Evolutionary conservation across 2,888 invertebrate genomes (phyloP).

Genomic region (Seira ritae): DNA sequence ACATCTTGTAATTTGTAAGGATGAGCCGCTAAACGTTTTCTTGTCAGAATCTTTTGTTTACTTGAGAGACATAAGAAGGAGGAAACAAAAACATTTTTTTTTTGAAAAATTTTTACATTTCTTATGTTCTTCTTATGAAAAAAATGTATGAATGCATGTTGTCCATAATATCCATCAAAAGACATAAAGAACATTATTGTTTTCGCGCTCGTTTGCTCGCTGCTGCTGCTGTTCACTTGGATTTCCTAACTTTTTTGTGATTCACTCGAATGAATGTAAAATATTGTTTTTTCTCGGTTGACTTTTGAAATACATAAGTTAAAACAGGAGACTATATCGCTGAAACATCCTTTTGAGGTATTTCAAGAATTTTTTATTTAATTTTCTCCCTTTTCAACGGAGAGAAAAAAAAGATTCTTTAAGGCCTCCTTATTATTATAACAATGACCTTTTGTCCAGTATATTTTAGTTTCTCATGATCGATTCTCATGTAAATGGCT

Average conservation of each 20-base stretch:
- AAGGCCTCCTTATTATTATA: slow-evolving; percentile 22
- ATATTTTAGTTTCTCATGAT: slow-evolving; percentile 21
- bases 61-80: slow-evolving; percentile 54
- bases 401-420: slow-evolving; percentile 16
- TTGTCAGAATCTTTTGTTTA: slow-evolving; percentile 64
- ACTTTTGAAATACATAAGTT: slow-evolving; percentile 7
- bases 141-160: slow-evolving; percentile 55
- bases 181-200: slow-evolving; percentile 43
- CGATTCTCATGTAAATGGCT: slow-evolving; percentile 46
- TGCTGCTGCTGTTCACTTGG: slow-evolving; percentile 4
- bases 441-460: slow-evolving; percentile 14
- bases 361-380: slow-evolving; percentile 66
- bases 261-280: slow-evolving; percentile 39
- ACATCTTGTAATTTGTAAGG: slow-evolving; percentile 73
- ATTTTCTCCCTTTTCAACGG: slow-evolving; percentile 51
- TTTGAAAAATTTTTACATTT: slow-evolving; percentile 58
- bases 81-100: slow-evolving; percentile 24
- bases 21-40: slow-evolving; percentile 70
- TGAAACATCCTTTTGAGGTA: slow-evolving; percentile 61
- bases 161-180: slow-evolving; percentile 24
- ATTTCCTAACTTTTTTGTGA: slow-evolving; percentile 61
- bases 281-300: slow-evolving; percentile 29
- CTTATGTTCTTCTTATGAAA: slow-evolving; percentile 28
- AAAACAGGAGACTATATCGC: slow-evolving; percentile 40
- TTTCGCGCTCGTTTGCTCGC: slow-evolving; percentile 54